phyloP scores from a whole-genome alignment of 2,797 vertebrate genomes.

The Dipus sagitta region DNA sequence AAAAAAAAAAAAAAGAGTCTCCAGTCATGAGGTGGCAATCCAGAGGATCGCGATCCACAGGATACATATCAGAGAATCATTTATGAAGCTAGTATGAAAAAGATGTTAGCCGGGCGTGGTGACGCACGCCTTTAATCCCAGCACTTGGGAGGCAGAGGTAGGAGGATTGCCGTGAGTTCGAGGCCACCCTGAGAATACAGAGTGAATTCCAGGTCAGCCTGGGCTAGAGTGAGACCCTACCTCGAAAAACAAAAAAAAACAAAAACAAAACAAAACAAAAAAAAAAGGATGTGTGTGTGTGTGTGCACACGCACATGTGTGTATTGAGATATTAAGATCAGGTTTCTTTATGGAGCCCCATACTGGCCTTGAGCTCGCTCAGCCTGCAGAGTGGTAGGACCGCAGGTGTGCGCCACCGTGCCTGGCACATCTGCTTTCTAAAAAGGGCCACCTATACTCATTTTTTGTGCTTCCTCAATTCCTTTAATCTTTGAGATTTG shows the following conservation, averaged over 20 bases:
- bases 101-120: no score
- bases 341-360: not conserved
- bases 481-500: not conserved
- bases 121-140: no score
- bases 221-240: no score
- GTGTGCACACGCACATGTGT: no score
- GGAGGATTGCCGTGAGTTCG: no score
- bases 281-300: no score
- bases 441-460: not conserved
- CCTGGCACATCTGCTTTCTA: not conserved
- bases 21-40: not conserved
- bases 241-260: no score
- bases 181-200: no score
- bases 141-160: no score
- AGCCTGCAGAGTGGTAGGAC: not conserved
- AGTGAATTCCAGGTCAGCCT: no score
- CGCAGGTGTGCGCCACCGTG: no score
- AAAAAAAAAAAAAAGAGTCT: constrained; percentile 63
- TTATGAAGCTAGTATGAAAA: not conserved
- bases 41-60: not conserved
- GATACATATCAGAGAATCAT: not conserved
- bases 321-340: not conserved
- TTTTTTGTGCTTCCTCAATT: not conserved
- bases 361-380: not conserved
- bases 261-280: no score